phyloP scores from a whole-genome alignment of 2,113 vertebrate genomes.

The Dinomys branickii region DNA sequence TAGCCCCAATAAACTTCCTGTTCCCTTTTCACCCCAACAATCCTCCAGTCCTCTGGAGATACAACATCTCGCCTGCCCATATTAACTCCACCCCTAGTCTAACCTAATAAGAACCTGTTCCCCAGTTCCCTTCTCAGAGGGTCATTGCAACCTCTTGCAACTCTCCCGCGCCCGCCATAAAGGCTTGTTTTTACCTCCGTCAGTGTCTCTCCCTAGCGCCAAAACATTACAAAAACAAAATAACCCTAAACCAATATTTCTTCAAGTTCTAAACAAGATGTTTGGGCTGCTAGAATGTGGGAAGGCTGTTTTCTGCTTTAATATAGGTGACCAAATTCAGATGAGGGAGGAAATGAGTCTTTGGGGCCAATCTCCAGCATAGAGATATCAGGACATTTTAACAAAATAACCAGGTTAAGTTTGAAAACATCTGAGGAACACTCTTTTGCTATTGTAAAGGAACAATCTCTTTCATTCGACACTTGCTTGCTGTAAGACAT shows the following conservation, averaged over 20 bases:
- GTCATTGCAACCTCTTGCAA: too few relatives aligned
- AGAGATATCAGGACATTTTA: neutral
- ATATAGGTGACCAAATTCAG: neutral
- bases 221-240: neutral
- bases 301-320: neutral
- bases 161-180: too few relatives aligned
- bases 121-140: too few relatives aligned
- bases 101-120: too few relatives aligned
- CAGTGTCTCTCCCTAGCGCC: too few relatives aligned
- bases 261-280: slow-evolving; percentile 9
- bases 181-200: too few relatives aligned
- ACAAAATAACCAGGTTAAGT: neutral
- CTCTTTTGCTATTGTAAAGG: neutral
- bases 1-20: too few relatives aligned
- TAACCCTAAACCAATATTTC: slow-evolving; percentile 17
- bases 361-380: neutral
- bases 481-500: neutral
- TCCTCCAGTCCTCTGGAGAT: too few relatives aligned
- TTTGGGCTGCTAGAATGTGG: neutral
- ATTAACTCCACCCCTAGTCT: too few relatives aligned
- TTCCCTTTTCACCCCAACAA: too few relatives aligned
- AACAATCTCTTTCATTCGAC: neutral
- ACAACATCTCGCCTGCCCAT: too few relatives aligned
- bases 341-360: neutral
- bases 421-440: neutral